Base-by-base conservation (phyloP, 2,888 invertebrate genomes). In the Pocota personata region DNA sequence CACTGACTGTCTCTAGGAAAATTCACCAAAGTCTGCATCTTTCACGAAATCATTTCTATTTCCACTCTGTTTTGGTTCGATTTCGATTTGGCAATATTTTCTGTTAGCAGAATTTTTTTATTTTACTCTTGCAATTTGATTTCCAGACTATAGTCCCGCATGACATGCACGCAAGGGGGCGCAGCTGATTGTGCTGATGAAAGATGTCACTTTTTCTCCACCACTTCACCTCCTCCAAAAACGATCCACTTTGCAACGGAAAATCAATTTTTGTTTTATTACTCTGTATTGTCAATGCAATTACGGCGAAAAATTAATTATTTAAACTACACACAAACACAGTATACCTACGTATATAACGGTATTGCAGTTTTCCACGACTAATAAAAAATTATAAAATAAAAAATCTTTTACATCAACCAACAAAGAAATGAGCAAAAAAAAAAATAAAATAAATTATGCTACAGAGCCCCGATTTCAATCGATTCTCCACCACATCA, bases 401-500 rank as follows among this genome's bases (percentile, higher is more conserved):
- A 48, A 48, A 32, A 24, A 8, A 19, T 35, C 27, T 30, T 43
- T 55, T 27, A 55, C 19, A 46, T 58, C 48, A 43, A 19, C 32
- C 19, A 55, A 75, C 21, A 43, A 64, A 57, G 30, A 46, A 69
- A 12, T 16, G 10, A 32, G 10, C 19, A 19, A 58, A 35, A 27
- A 2, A 62, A 48, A 32, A 55, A 66, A 32, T 14, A 24, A 78
- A 60, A 35, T 43, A 43, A 69, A 72, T 66, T 82, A 67, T 67
- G 52, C 43, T 76, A 82, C 48, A 72, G 32, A 58, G 19, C n/a
- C n/a, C n/a, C 66, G 37, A 37, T 37, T 37, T 40, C 21, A 73
- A 84, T 79, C 84, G 79, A 84, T 84, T 80, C 79, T 75, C 69
- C 79, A 79, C 50, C 71, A 76, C 64, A 76, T 73, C 75, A 58